Conservation (phyloP, 2,888 invertebrate species). For the Phoenoteleia sp. region DNA sequence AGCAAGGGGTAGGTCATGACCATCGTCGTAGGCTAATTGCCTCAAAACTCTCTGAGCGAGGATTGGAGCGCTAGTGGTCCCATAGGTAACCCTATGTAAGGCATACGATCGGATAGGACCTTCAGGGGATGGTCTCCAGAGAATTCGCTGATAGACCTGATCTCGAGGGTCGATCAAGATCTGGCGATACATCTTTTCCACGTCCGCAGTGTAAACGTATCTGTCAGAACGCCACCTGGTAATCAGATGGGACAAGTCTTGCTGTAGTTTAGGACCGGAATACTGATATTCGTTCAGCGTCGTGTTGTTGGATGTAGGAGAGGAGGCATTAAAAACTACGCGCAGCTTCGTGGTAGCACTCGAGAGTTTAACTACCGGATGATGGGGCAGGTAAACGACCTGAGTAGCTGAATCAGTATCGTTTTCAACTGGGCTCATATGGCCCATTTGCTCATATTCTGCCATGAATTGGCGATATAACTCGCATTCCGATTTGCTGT, state of each 20-base stretch:
- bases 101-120: too few species aligned
- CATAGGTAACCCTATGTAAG: not conserved
- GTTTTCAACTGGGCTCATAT: too few species aligned
- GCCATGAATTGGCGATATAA: not conserved
- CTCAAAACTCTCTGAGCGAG: too few species aligned
- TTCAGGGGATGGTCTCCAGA: not conserved
- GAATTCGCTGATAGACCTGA: not conserved
- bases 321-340: not conserved
- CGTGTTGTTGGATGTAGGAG: not conserved
- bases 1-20: not conserved
- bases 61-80: too few species aligned
- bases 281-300: too few species aligned
- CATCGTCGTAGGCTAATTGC: not conserved
- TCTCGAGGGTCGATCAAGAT: conserved; percentile 4
- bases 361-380: not conserved
- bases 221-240: not conserved
- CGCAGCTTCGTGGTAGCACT: too few species aligned
- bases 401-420: too few species aligned
- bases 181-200: conserved; percentile 4
- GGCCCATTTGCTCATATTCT: not conserved
- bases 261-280: not conserved
- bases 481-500: too few species aligned
- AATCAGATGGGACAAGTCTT: not conserved
- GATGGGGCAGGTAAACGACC: not conserved
- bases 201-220: not conserved